Evolutionary conservation across 2,888 invertebrate species (phyloP), one percentile per base, ranked within the genome.

Genomic region (Oasisia sp.): DNA sequence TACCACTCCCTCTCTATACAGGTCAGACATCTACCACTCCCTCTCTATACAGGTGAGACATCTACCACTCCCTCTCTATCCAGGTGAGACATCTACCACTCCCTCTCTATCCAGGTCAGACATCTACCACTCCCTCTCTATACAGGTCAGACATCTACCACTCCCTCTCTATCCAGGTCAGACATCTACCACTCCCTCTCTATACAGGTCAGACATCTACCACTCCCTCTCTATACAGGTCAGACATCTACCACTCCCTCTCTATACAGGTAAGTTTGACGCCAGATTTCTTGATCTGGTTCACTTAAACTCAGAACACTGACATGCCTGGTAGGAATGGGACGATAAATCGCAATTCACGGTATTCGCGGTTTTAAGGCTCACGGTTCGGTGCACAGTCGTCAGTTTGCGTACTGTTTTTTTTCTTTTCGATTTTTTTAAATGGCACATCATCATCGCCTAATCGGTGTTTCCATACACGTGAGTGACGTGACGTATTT

Each of bases 191-290:
- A 58, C 58, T 58, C 58, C 58, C 58, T 58, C 14, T 3, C 58
- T 58, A 58, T 58, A 58, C 58, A 58, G 19, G 58, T 91, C 45
- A 38, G 89, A 91, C 91, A 32, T 74, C 32, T 58, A 58, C 58
- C 58, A 58, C 58, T 58, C 58, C 58, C 58, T 58, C 14, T 58
- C 58, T 58, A 12, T 58, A 58, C 58, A 58, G 58, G 58, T 58
- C 14, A 58, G 12, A 58, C 58, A 58, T 58, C 58, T 58, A 58
- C 58, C 58, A 58, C 58, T 58, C 58, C 12, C 58, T 58, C 3
- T 58, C 58, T 58, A 12, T 58, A 58, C 58, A 58, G 12, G 58
- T 58, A 19, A 58, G 58, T 38, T 38, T 38, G 1, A 38, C 4
- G 38, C 38, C 38, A 38, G 38, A 38, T 4, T 38, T 38, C 38